Evolutionary conservation across 1,140 invertebrate species (phyloP).

Genomic region (Drosophila mauritiana): DNA sequence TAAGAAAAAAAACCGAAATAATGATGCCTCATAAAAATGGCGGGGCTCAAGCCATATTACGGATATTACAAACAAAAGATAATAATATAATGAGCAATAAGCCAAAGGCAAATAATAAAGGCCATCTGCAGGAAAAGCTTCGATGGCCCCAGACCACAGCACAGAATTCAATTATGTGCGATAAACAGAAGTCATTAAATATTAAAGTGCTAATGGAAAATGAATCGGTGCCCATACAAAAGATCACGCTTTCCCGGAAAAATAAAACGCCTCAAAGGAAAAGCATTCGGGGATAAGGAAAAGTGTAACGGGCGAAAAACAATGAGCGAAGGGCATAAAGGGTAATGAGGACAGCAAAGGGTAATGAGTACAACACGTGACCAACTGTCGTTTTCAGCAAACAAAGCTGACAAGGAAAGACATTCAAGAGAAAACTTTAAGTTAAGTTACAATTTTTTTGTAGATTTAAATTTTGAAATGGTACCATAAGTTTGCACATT

Average conservation of each 20-base stretch:
- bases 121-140: conserved; percentile 20
- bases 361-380: conserved; percentile 14
- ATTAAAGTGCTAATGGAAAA: conserved; percentile 78
- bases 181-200: conserved; percentile 81
- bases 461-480: no score
- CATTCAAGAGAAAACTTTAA: no score
- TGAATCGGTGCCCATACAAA: conserved; percentile 44
- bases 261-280: conserved; percentile 29
- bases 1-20: conserved; percentile 65
- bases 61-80: conserved; percentile 78
- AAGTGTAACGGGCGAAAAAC: not conserved
- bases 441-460: no score
- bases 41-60: conserved; percentile 56
- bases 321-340: conserved; percentile 10
- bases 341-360: conserved; percentile 1
- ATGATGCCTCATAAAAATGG: conserved; percentile 70
- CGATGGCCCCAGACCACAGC: conserved; percentile 16
- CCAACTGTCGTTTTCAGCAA: not conserved
- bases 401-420: not conserved
- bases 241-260: conserved; percentile 3
- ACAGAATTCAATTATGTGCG: conserved; percentile 75
- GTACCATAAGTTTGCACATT: no score
- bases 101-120: conserved; percentile 58
- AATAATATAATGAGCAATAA: conserved; percentile 77
- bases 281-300: not conserved